These are phyloP conservation scores for Amyelois transitella DNA, from an alignment of 1,140 invertebrate species.

Conservation along the genomic window DNA sequence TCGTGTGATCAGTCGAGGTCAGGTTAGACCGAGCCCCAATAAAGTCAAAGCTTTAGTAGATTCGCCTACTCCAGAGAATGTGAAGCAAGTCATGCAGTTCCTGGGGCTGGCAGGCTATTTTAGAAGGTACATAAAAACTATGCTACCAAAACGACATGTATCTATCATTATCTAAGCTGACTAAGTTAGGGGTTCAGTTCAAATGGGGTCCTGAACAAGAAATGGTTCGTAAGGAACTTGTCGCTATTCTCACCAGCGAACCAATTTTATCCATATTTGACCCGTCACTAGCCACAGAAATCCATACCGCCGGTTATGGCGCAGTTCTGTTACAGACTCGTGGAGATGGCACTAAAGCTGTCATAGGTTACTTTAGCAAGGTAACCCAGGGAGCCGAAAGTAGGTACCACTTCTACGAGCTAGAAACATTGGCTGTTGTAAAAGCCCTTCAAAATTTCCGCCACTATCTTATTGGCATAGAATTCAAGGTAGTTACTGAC, in stretches of 20 bases:
- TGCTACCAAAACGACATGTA: constrained; percentile 9
- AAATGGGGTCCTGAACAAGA: no score
- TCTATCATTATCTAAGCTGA: not conserved
- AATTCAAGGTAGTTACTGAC: not conserved
- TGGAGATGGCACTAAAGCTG: constrained; percentile 1
- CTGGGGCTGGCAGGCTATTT: constrained; percentile 20
- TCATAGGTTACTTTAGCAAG: not conserved
- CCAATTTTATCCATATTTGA: constrained; percentile 5
- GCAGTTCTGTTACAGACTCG: no score
- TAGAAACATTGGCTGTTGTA: not conserved
- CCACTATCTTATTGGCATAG: not conserved
- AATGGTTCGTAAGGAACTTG: no score
- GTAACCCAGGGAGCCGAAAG: not conserved
- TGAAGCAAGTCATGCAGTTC: constrained; percentile 18
- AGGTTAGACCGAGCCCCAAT: constrained; percentile 5
- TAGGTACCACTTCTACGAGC: not conserved
- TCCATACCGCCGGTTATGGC: constrained; percentile 10
- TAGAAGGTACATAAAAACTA: constrained; percentile 18
- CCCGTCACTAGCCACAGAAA: not conserved
- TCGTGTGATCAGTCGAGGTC: constrained; percentile 16
- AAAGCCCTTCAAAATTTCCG: not conserved
- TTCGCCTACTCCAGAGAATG: constrained; percentile 13
- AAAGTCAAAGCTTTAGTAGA: no score
- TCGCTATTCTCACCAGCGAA: constrained; percentile 3
- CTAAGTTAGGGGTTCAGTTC: constrained; percentile 1